Evolutionary conservation across 1,140 invertebrate species (phyloP), one percentile per base, ranked within the genome.

Genomic region (Popillia japonica): DNA sequence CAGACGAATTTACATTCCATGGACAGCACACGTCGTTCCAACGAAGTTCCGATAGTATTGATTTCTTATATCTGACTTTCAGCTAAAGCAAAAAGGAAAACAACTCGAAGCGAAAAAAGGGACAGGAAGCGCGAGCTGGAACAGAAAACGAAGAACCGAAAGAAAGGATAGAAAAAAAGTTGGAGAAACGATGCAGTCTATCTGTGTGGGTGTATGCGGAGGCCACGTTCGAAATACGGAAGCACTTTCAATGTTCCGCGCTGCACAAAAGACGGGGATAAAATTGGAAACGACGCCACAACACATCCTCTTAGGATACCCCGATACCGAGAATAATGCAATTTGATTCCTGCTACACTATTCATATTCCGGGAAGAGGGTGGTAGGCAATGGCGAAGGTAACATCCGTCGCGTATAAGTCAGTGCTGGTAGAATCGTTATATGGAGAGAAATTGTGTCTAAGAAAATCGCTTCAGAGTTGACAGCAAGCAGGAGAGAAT

Each of bases 291-390:
- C 61, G 61, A 68, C 61, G 22, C 61, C n/a, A 68, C 61, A 68
- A 68, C 61, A 68, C 61, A 68, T 68, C 61, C 61, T 68, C 61
- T 68, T 68, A 68, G 61, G 61, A 68, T 27, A 22, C 61, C 22
- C 22, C 20, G 61, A 68, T 68, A 68, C 27, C 61, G 61, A 68
- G 61, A 68, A 68, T 68, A 68, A 68, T 68, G 61, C 61, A 68
- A 68, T 68, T 68, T 68, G 61, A 68, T 68, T 68, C 61, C 27
- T 68, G 61, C 61, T 68, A 68, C 61, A 27, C 61, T 68, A 68
- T 68, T 68, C 61, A 27, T 23, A 23, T 34, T 27, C 27, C 9
- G 59, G 59, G 17, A 22, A 68, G 20, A 23, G 20, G 6, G 22
- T 34, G 22, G 61, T 17, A 22, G 11, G 22, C 61, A 27, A 11